Evolutionary conservation across 2,797 vertebrate genomes (phyloP), one percentile per base, ranked within the genome.

Genomic region (Florisuga fusca): DNA sequence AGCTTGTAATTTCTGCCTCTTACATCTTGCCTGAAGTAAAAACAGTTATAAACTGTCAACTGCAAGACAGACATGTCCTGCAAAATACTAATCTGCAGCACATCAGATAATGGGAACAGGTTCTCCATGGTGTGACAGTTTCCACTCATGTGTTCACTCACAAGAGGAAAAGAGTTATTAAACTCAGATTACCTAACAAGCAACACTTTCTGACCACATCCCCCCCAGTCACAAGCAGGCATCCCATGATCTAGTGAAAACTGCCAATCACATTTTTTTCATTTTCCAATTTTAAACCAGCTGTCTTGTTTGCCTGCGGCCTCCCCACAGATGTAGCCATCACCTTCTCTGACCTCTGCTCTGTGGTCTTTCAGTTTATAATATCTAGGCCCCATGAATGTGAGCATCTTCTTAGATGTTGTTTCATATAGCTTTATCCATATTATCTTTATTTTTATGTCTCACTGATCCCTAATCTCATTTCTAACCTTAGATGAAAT

Each of bases 161-260:
- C 45, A 72, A 43, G 77, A 74, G 14, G 12, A 88, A 66, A 83
- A 59, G 50, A 36, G 9, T 26, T 71, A 48, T 80, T 83, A 61
- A 87, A 50, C 6, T 34, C 29, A 45, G 55, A 22, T 90, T 85
- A 66, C 50, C 54, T n/a, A 51, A 80, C 25, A 66, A 89, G 25
- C 31, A 84, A 3, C 61, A 27, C 16, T 57, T n/a, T 13, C 62
- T 76, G 86, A 63, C 51, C 64, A 78, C 48, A 89, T 63, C 36
- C 61, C 12, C 23, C 50, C 34, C 43, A 76, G 80, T 87, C 77
- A 95, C 77, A 94, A 91, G 63, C 77, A 90, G 45, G 50, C 83
- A 91, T 86, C 89, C 34, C 89, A 92, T 88, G 92, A 96, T 87
- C 59, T 66, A 69, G 62, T 57, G 69, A 93, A 94, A 90, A 90